Evolutionary conservation across 2,888 invertebrate species (phyloP), one percentile per base, ranked within the genome.

Genomic region (Endotricha flammealis): DNA sequence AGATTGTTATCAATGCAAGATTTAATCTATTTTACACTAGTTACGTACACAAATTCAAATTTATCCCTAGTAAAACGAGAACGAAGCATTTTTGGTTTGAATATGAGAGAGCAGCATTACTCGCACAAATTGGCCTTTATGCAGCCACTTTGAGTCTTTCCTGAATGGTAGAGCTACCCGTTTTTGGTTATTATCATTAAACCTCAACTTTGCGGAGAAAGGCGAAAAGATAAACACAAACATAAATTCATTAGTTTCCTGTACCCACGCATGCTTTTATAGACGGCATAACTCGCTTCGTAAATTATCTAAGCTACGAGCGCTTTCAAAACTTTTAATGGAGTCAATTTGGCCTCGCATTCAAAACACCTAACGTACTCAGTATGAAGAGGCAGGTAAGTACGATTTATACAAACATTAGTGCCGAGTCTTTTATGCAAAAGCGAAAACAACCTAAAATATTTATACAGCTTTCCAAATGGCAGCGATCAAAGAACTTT

Each of bases 281-380:
- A 76, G 66, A 74, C 63, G 61, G 75, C 70, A 75, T 76, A 79
- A 81, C 81, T 81, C 78, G 65, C 69, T 59, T 72, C 62, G 71
- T 79, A 79, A 83, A 83, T 85, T 82, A 81, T 81, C 78, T 81
- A 77, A 82, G 78, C 81, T 76, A 70, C 69, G 77, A 76, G 73
- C 71, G 80, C 82, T 82, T 82, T 80, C 77, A 76, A 70, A 83
- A 85, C 75, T 83, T 85, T 83, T 85, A 85, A 85, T 85, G 85
- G 82, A 82, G 77, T 80, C 82, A 82, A 82, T 85, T 82, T 81
- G 72, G 78, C 71, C 59, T 67, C 75, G 73, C 73, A 79, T 81
- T 82, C 79, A 82, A 83, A 83, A 80, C 75, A 78, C 65, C 71
- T 64, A 68, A 71, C 67, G 64, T 67, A 55, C 57, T 25, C 22